These are phyloP conservation scores for Pseudanteris insignis DNA, from an alignment of 2,888 invertebrate species.

Conservation along the genomic window DNA sequence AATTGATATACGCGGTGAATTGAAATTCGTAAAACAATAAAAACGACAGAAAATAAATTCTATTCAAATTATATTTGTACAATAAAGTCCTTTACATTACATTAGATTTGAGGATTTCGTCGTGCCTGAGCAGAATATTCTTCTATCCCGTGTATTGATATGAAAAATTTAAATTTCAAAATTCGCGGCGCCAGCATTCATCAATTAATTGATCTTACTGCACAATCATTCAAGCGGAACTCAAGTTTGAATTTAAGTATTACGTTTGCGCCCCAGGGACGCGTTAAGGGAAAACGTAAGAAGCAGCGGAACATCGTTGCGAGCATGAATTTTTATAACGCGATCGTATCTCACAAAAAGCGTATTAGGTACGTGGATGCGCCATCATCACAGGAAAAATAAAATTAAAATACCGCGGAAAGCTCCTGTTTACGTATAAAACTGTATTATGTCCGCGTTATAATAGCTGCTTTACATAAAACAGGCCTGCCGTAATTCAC, in stretches of 20 bases:
- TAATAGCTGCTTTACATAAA: constrained; percentile 35
- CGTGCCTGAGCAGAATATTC: too few relatives aligned
- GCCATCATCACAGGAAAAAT: constrained; percentile 42
- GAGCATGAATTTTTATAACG: constrained; percentile 64
- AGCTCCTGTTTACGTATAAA: constrained; percentile 18
- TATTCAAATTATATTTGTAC: background rate
- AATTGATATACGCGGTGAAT: too few relatives aligned
- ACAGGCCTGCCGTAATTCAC: constrained; percentile 16
- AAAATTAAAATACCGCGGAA: constrained; percentile 38
- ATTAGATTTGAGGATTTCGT: too few relatives aligned
- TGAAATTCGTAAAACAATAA: too few relatives aligned
- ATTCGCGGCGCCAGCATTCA: constrained; percentile 8
- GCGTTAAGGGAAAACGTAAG: constrained; percentile 57
- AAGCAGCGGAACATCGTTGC: constrained; percentile 53
- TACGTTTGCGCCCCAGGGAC: constrained; percentile 56
- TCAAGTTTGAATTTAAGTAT: constrained; percentile 53
- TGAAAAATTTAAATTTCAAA: too few relatives aligned
- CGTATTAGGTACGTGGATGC: constrained; percentile 34
- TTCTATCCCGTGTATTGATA: too few relatives aligned
- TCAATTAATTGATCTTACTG: constrained; percentile 61
- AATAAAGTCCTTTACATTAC: too few relatives aligned
- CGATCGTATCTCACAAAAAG: constrained; percentile 56
- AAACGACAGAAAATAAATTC: too few relatives aligned
- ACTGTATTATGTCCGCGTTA: constrained; percentile 24
- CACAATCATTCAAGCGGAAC: constrained; percentile 48